Evolutionary conservation across 2,888 invertebrate species (phyloP).

Genomic region (Tinea trinotella): DNA sequence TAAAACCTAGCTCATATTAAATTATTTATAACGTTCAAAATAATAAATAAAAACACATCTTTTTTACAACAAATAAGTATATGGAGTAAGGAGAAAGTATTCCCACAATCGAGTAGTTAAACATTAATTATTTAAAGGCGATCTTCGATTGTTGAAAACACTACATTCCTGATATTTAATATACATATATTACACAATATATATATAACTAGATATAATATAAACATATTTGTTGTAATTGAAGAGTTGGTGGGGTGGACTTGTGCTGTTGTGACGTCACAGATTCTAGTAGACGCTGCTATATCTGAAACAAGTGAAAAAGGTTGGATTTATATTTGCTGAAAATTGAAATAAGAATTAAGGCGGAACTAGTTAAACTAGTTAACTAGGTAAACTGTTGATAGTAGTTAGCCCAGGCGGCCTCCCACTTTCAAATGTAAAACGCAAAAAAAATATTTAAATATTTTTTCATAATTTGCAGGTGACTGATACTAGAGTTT

Average conservation of each 20-base stretch:
- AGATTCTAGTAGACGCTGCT: not conserved
- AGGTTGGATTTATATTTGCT: too few species aligned
- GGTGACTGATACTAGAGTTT: too few species aligned
- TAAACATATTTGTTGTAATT: constrained; percentile 3
- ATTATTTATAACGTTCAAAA: not conserved
- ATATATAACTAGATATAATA: not conserved
- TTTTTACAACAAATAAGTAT: constrained; percentile 8
- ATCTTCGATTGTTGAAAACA: not conserved
- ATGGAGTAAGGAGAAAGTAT: not conserved
- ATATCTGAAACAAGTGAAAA: constrained; percentile 13
- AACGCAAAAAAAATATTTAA: too few species aligned
- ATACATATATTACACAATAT: not conserved
- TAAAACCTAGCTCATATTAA: not conserved
- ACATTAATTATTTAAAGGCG: not conserved
- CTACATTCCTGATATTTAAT: not conserved
- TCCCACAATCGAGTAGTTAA: not conserved
- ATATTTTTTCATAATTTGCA: too few species aligned
- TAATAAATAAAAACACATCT: not conserved
- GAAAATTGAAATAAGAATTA: too few species aligned
- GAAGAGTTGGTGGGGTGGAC: not conserved
- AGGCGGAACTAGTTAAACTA: too few species aligned
- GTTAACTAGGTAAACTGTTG: too few species aligned
- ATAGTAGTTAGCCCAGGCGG: too few species aligned
- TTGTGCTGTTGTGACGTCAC: not conserved
- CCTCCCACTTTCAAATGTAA: too few species aligned